Base-by-base conservation (phyloP, 2,797 vertebrate genomes). In the Malacoctenus gilli region DNA sequence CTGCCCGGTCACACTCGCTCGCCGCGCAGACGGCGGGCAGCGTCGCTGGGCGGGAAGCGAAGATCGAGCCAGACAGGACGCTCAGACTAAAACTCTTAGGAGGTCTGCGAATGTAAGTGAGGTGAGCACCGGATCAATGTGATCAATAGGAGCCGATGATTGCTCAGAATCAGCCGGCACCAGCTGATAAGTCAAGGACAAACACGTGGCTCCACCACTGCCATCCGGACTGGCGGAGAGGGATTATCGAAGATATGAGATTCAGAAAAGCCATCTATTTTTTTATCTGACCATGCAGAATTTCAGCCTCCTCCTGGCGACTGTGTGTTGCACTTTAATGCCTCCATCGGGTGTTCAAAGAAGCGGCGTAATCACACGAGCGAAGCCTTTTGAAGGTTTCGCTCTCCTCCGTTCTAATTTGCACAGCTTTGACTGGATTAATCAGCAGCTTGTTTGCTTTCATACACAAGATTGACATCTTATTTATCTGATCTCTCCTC, bases 101-200 rank as follows among this genome's bases (percentile, higher is more conserved):
- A 59, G 61, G 68, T 72, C 68, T 67, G 42, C 56, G 43, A 48
- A 75, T 7, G 22, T 66, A 68, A 75, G 46, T 37, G 69, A 79
- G 64, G 68, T 69, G 61, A 66, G 64, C 46, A 3, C 54, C 34
- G 4, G 56, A 73, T 84, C 77, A 40, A 64, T 77, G 46, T 54
- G 53, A 74, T 87, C 85, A 71, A 83, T 77, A 71, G 5, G 41
- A 60, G 19, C 59, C 42, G 72, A 66, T 71, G 54, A 71, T 75
- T 65, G 53, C 75, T 66, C 48, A 21, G 60, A 80, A 85, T 78
- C 52, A 18, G 50, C 70, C 36, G 58, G 58, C 48, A 42, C 67
- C 43, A 2, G 44, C 70, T 73, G 49, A 62, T 64, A 75, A 70
- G 52, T 68, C 77, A 77, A 74, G 66, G 60, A 58, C 68, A 76